phyloP scores from a whole-genome alignment of 2,113 vertebrate species.

The Neoarius graeffei region DNA sequence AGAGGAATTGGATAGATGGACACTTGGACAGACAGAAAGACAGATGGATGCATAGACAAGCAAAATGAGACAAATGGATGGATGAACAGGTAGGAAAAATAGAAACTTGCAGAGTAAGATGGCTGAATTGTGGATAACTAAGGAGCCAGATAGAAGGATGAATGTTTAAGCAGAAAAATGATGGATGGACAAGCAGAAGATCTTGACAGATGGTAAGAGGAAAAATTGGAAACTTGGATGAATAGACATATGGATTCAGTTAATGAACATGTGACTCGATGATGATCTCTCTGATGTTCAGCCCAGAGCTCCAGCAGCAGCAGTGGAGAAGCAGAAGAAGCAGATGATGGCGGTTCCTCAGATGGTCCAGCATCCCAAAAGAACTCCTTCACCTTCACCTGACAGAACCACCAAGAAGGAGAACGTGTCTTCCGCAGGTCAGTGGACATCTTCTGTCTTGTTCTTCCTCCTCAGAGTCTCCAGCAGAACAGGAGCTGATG shows the following conservation, averaged over 20 bases:
- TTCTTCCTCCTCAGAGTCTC: background rate
- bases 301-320: conserved; percentile 51
- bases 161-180: background rate
- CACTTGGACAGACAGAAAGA: no score
- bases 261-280: background rate
- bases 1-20: background rate
- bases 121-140: background rate
- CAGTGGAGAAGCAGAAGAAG: conserved; percentile 59
- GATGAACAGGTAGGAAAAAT: background rate
- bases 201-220: background rate
- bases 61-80: background rate
- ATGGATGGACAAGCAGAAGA: background rate
- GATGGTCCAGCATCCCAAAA: conserved; percentile 48
- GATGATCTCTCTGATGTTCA: conserved; percentile 22
- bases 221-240: background rate
- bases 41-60: background rate
- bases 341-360: conserved; percentile 55
- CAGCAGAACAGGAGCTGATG: background rate
- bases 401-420: conserved; percentile 55
- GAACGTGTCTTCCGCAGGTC: conserved; percentile 64
- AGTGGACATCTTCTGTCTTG: background rate
- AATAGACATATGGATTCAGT: background rate
- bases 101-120: background rate
- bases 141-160: background rate
- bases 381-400: conserved; percentile 59